Evolutionary conservation across 2,113 vertebrate genomes (phyloP), one percentile per base, ranked within the genome.

Genomic region (Callorhinus ursinus): DNA sequence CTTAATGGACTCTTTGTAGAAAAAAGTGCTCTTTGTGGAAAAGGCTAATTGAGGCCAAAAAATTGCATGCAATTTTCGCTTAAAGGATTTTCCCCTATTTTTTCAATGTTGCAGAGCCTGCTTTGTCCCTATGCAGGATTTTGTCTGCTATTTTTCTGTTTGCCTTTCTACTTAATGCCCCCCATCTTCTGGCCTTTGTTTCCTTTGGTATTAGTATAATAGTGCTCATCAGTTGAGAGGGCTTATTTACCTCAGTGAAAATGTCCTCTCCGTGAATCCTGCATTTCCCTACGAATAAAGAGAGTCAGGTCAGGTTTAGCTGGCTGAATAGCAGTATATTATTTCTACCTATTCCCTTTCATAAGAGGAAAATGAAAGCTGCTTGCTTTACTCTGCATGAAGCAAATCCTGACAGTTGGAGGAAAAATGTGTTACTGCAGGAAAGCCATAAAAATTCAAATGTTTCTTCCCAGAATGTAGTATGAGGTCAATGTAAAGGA

Each of bases 41-140:
- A 97, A 98, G 95, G 97, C 98, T 98, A 98, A 98, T 98, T 98
- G 98, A 98, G 96, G 96, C 97, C 96, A 97, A 98, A 98, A 97
- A 98, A 98, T 97, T 97, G 94, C 97, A 95, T 80, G 95, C 96
- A 97, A 98, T 98, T 98, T 98, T 98, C 98, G 96, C 94, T 96
- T 98, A 95, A 97, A 98, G 94, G 95, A 95, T 96, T 98, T 92
- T 36, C 77, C 69, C 89, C 55, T 63, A 13, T 53, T 97, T 95
- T 90, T 81, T 79, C 96, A 79, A 26, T 53, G 92, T 88, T 63
- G 88, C 88, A 72, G 88, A 85, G 95, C 76, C 42, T n/a, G 92
- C 97, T 98, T 97, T 97, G 95, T 97, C 94, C 93, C 77, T 53
- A 36, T 31, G 90, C 90, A 77, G 94, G 88, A 96, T 97, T 97